Conservation (phyloP, 2,113 vertebrate species). For the Melierax canorus region DNA sequence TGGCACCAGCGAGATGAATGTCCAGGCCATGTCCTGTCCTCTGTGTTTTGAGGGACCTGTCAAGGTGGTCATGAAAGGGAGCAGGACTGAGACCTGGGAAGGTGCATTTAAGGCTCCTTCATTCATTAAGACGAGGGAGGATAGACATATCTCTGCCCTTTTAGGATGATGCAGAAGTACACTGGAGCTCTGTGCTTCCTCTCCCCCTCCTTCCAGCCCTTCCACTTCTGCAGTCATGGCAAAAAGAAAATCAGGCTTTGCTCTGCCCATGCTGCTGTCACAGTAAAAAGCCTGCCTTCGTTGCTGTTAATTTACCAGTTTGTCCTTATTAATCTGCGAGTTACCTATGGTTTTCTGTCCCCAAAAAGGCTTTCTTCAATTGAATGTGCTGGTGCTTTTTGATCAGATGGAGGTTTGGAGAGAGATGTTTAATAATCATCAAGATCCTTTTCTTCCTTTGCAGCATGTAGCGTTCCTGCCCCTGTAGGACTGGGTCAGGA, state of each 20-base stretch:
- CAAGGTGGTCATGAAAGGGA: background rate
- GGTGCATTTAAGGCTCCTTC: background rate
- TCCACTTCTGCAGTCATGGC: background rate
- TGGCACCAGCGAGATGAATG: background rate
- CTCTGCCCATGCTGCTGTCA: background rate
- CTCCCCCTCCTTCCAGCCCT: background rate
- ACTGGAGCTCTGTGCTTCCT: background rate
- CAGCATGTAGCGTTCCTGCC: background rate
- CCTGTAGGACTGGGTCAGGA: background rate
- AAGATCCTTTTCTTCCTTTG: background rate
- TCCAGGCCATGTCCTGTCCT: background rate
- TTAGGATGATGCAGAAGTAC: background rate
- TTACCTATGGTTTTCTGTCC: background rate
- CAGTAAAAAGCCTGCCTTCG: background rate
- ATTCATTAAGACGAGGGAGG: background rate
- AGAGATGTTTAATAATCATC: background rate
- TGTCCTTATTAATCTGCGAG: background rate
- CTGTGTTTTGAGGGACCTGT: background rate
- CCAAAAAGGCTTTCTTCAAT: background rate
- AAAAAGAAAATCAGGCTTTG: background rate
- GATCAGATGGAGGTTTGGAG: background rate
- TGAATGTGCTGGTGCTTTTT: background rate
- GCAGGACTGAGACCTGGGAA: background rate
- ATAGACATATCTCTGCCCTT: background rate
- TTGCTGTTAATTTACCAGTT: background rate